Base-by-base conservation (phyloP, 1,140 invertebrate species). In the Dufourea novaeangliae region DNA sequence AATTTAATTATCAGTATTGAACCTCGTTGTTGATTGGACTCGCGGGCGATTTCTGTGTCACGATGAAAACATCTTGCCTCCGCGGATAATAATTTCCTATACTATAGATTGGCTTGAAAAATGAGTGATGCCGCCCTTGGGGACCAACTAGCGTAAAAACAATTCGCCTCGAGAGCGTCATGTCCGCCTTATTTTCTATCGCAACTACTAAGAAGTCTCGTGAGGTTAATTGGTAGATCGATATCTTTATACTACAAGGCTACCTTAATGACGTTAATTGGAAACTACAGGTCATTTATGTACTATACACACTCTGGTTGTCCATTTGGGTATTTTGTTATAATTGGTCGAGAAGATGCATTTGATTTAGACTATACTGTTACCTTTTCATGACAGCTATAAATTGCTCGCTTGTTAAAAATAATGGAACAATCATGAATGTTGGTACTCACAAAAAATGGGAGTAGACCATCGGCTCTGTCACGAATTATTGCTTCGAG, bases 381-480 rank as follows among this genome's bases (percentile, higher is more conserved):
- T n/a, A n/a, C n/a, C n/a, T n/a, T n/a, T n/a, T n/a, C n/a, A n/a
- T n/a, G n/a, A n/a, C n/a, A n/a, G n/a, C n/a, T n/a, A n/a, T n/a
- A n/a, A n/a, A n/a, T n/a, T n/a, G n/a, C n/a, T n/a, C n/a, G n/a
- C n/a, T n/a, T n/a, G n/a, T n/a, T 8, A 7, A 50, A 12, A 52
- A 25, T 52, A 56, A 1, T 29, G 14, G 7, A 56, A 27, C 4
- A 14, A 10, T 25, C 2, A 27, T 7, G 7, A 27, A 6, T 11
- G 20, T 27, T 1, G 17, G 59, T 82, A 95, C 96, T 97, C 93
- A 99, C 98, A 94, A 96, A 99, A 93, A 99, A 99, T 22, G 98
- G 98, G 66, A 99, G 96, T 14, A 99, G 94, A 20, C 98, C 98
- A 67, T 96, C 95, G 82, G 96, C 95, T 86, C 96, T 95, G 91